Base-by-base conservation (phyloP, 2,888 invertebrate genomes). In the Brenthis ino region DNA sequence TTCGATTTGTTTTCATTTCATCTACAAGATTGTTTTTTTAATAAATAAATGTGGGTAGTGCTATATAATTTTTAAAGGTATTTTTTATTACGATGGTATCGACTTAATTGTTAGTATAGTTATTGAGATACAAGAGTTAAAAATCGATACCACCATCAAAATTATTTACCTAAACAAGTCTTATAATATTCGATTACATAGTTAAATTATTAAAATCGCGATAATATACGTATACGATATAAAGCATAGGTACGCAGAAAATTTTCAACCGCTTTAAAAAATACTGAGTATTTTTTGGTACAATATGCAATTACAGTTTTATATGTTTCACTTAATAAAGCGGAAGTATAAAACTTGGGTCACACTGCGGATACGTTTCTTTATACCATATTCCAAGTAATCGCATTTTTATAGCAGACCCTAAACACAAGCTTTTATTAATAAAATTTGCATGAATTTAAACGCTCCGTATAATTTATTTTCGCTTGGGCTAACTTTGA, bases 381-480 rank as follows among this genome's bases (percentile, higher is more conserved):
- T 77, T 79, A 79, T 75, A 66, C 71, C 68, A 72, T 74, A 72
- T 75, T 78, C 74, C 71, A 73, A 77, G 72, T 73, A 75, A 75
- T 75, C 76, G 74, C 69, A 70, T 67, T 76, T 72, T 72, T 76
- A 65, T 76, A 64, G 75, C 68, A 69, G 61, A 20, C 56, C 55
- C 60, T 64, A 58, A 50, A 69, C 54, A 76, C 70, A 72, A 76
- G 72, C 73, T 67, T 63, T 64, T 37, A 65, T 69, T 56, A 73
- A 66, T 68, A 66, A 68, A 68, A 68, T 68, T 54, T 58, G 37
- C 57, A 65, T 65, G 13, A 13, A 37, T 43, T 65, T 43, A 5
- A 57, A 65, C 50, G 33, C 28, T 57, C 12, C 47, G 33, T n/a
- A 55, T 64, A 48, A 37, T 54, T 13, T 24, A 24, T 14, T 24